Evolutionary conservation across 2,888 invertebrate species (phyloP), one percentile per base, ranked within the genome.

Genomic region (Drosophila meridiana): DNA sequence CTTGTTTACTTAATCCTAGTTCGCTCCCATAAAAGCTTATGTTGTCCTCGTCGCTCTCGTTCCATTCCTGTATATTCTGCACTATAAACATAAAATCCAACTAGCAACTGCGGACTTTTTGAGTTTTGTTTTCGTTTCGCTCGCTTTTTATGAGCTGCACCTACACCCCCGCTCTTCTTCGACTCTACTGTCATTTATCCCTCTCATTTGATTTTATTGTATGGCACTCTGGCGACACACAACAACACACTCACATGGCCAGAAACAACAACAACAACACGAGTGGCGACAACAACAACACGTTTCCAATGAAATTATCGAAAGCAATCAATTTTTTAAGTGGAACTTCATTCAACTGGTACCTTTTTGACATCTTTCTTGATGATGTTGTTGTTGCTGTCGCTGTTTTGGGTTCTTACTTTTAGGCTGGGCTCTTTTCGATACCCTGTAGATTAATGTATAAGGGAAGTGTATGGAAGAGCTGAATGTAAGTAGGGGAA

Each of bases 241-340:
- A 66, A 36, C 58, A 45, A 56, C 45, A n/a, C n/a, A n/a, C 30
- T 40, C 55, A 30, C 57, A 68, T 63, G 73, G 20, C 20, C 20
- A 20, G 20, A 20, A 63, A 53, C 71, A 48, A 34, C 47, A 53
- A 66, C 73, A 80, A 70, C 78, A 69, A 34, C 45, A 34, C 2
- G 13, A 58, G 9, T 61, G 45, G 53, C 52, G 53, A 63, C 64
- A 73, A 74, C 83, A 65, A 73, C 85, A 78, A 88, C 83, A 79
- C 80, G 83, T 84, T 88, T 82, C 81, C 87, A 88, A 79, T 87
- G 87, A 87, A 87, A 83, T 87, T 84, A 87, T 87, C 89, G 78
- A 88, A 88, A 77, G 79, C 84, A 87, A 87, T 87, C 89, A 87
- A 84, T 87, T 86, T 87, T 89, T 87, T 88, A 88, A 88, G 87